These are phyloP conservation scores for Salvelinus sp. DNA, from an alignment of 2,113 vertebrate genomes.

Conservation along the genomic window DNA sequence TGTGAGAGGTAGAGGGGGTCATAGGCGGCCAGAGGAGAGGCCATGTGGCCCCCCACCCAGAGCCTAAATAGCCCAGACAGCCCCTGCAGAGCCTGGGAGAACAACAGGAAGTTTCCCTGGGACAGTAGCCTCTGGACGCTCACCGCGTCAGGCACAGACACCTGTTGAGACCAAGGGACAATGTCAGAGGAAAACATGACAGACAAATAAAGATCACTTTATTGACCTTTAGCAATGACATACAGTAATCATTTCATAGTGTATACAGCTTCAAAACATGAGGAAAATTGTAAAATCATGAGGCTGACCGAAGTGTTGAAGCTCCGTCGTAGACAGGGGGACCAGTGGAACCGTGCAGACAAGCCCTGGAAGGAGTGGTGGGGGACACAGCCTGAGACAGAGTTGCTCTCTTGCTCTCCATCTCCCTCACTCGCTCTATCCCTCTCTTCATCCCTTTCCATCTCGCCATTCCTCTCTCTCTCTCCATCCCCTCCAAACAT, in stretches of 20 bases:
- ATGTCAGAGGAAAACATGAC: slow-evolving; percentile 5
- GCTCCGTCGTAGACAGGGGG: slow-evolving; percentile 52
- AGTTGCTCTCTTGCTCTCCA: not conserved
- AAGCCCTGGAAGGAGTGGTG: slow-evolving; percentile 49
- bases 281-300: not conserved
- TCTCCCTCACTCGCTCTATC: no score
- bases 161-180: slow-evolving; percentile 25
- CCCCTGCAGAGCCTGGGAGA: slow-evolving; percentile 49
- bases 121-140: slow-evolving; percentile 46
- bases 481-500: slow-evolving; percentile 55
- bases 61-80: slow-evolving; percentile 55
- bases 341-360: slow-evolving; percentile 33
- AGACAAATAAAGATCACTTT: not conserved
- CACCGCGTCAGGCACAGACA: slow-evolving; percentile 55
- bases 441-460: no score
- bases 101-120: slow-evolving; percentile 45
- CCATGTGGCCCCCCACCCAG: slow-evolving; percentile 63
- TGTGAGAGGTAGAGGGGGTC: slow-evolving; percentile 63
- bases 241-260: no score
- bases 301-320: slow-evolving; percentile 55
- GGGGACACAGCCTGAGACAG: slow-evolving; percentile 35
- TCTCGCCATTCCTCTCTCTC: no score
- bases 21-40: slow-evolving; percentile 52
- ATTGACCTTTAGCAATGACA: not conserved
- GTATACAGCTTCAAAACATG: not conserved